Conservation (phyloP, 2,797 vertebrate species). For the Melanotaenia trifasciata region DNA sequence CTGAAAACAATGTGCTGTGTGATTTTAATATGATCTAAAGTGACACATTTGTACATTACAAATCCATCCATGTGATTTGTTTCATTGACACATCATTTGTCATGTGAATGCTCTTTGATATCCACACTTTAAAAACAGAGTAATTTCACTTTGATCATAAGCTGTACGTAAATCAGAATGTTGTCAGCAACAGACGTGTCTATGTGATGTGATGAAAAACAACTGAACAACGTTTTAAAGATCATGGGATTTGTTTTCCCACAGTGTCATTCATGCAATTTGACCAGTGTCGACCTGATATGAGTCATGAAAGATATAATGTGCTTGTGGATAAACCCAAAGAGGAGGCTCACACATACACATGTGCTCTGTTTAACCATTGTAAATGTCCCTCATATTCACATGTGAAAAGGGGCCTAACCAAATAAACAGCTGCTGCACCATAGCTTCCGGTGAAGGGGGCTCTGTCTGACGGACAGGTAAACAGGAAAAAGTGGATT, state of each 20-base stretch:
- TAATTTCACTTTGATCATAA: conserved; percentile 38
- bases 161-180: conserved; percentile 18
- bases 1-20: conserved; percentile 54
- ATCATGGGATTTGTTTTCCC: conserved; percentile 49
- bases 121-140: conserved; percentile 27
- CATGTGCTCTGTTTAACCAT: conserved; percentile 47
- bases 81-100: conserved; percentile 46
- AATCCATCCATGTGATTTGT: conserved; percentile 17
- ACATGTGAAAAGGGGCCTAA: conserved; percentile 44
- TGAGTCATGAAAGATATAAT: conserved; percentile 42
- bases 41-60: conserved; percentile 54
- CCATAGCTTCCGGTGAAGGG: conserved; percentile 51
- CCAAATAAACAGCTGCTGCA: conserved; percentile 67
- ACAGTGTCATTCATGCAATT: conserved; percentile 43
- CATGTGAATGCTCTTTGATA: conserved; percentile 49
- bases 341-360: conserved; percentile 21
- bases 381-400: conserved; percentile 35
- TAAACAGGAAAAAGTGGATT: conserved; percentile 83
- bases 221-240: conserved; percentile 17
- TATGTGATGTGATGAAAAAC: conserved; percentile 45
- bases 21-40: conserved; percentile 64
- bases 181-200: conserved; percentile 33
- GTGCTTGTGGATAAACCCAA: conserved; percentile 28
- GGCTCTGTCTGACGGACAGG: conserved; percentile 63
- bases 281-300: conserved; percentile 44